phyloP scores from a whole-genome alignment of 2,113 vertebrate genomes.

The Sialia sialis region DNA sequence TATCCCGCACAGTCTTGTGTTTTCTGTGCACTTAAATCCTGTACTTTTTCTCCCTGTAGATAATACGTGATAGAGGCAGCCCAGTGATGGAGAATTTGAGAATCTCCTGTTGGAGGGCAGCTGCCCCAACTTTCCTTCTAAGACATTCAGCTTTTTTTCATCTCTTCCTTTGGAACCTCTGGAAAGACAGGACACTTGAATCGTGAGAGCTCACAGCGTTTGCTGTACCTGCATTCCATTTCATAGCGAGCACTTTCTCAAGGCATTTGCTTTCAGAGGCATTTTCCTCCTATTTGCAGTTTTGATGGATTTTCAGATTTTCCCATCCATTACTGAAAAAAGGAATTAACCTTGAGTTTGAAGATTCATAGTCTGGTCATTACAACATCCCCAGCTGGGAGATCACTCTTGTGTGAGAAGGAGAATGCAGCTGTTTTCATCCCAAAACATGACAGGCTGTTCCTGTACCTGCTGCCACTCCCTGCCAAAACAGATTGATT shows the following conservation, averaged over 20 bases:
- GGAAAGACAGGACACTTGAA: not conserved
- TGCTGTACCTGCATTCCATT: not conserved
- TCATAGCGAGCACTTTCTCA: not conserved
- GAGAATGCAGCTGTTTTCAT: not conserved
- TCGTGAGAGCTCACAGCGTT: not conserved
- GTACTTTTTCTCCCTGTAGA: not conserved
- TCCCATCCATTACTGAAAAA: not conserved
- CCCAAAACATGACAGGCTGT: not conserved
- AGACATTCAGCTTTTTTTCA: not conserved
- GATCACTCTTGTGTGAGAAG: not conserved
- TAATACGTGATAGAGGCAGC: not conserved
- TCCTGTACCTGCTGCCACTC: not conserved
- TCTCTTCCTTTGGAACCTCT: not conserved
- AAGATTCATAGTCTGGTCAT: slow-evolving; percentile 4
- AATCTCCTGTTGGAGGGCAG: not conserved
- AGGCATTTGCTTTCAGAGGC: slow-evolving; percentile 12
- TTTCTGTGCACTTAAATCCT: not conserved
- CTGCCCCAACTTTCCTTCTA: not conserved
- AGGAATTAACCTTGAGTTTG: slow-evolving; percentile 49
- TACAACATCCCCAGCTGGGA: not conserved
- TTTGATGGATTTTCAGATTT: slow-evolving; percentile 45
- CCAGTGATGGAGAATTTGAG: not conserved
- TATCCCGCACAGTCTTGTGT: not conserved
- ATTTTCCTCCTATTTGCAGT: not conserved
- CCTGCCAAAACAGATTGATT: not conserved